Conservation (phyloP, 2,888 invertebrate genomes). For the Eupithecia tripunctaria region DNA sequence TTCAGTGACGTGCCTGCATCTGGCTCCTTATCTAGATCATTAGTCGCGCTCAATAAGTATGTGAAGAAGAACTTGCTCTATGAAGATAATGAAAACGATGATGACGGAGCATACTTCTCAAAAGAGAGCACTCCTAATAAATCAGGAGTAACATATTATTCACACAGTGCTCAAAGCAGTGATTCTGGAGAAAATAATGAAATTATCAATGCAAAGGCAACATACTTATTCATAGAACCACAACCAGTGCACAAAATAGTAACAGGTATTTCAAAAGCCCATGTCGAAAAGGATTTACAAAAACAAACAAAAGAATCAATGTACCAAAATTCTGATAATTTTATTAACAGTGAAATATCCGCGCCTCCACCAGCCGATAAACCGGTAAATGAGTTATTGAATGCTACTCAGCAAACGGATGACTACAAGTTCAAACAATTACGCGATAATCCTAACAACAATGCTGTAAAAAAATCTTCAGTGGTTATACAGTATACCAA, state of each 20-base stretch:
- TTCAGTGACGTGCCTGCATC: constrained; percentile 71
- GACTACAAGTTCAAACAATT: constrained; percentile 73
- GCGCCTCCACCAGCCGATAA: constrained; percentile 7
- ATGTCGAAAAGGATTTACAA: constrained; percentile 37
- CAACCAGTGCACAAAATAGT: constrained; percentile 31
- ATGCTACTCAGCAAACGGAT: constrained; percentile 64
- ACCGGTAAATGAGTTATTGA: constrained; percentile 41
- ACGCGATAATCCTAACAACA: constrained; percentile 44
- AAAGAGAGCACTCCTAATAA: constrained; percentile 77
- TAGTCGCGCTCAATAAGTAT: constrained; percentile 74
- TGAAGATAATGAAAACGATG: constrained; percentile 62
- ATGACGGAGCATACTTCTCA: constrained; percentile 73
- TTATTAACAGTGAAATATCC: constrained; percentile 14
- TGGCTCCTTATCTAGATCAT: constrained; percentile 72
- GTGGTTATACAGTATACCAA: constrained; percentile 39
- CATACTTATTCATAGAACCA: constrained; percentile 16
- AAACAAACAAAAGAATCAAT: constrained; percentile 16
- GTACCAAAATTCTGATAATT: not conserved
- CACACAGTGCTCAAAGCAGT: constrained; percentile 67
- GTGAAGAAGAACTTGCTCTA: constrained; percentile 76
- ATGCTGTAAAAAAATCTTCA: constrained; percentile 37
- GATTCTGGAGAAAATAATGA: constrained; percentile 54
- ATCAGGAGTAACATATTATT: constrained; percentile 69
- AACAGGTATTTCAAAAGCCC: constrained; percentile 42
- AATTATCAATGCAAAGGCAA: constrained; percentile 24